Percentiles rank a stretch among this genome's conserved stretches.
These are phyloP conservation scores for Enteromius unitaeniatus DNA, from an alignment of 2,797 vertebrate genomes.

Conservation along the genomic window DNA sequence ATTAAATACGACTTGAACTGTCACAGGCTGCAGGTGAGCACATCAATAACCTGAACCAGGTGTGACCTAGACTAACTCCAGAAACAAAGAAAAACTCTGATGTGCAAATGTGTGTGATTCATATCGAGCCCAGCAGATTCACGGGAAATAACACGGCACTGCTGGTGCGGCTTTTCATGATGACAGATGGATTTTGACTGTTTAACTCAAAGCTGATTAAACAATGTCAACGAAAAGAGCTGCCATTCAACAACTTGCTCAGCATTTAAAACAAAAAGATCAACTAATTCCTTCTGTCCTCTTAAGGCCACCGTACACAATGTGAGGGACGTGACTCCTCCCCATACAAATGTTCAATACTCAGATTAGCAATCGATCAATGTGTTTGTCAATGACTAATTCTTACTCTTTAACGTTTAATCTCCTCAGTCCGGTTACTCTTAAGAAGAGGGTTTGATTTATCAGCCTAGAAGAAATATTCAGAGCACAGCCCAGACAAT, in stretches of 20 bases:
- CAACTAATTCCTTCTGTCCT: conserved; percentile 24
- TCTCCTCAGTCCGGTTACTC: not conserved
- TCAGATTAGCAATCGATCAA: conserved; percentile 1
- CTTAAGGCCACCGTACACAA: not conserved
- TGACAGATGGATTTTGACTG: conserved; percentile 28
- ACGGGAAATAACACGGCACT: not conserved
- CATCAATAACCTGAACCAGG: conserved; percentile 61
- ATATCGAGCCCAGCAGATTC: not conserved
- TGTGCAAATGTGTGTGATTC: conserved; percentile 44
- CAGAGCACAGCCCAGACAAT: conserved; percentile 7
- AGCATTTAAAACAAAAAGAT: not conserved
- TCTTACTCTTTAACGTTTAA: not conserved
- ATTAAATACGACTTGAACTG: conserved; percentile 48
- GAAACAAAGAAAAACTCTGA: conserved; percentile 44
- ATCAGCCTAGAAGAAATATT: conserved; percentile 1
- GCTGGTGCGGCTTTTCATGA: not conserved
- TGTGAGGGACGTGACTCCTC: not conserved
- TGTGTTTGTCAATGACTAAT: not conserved
- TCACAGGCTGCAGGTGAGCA: conserved; percentile 57
- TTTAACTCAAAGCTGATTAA: conserved; percentile 25
- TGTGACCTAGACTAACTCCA: conserved; percentile 53
- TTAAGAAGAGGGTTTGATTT: not conserved
- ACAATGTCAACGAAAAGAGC: not conserved
- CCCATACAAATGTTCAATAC: conserved; percentile 3
- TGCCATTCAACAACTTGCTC: conserved; percentile 1